Percentiles rank a stretch among this genome's conserved stretches.
These are phyloP conservation scores for Drosophila equinoxialis DNA, from an alignment of 1,140 invertebrate genomes.

Conservation along the genomic window DNA sequence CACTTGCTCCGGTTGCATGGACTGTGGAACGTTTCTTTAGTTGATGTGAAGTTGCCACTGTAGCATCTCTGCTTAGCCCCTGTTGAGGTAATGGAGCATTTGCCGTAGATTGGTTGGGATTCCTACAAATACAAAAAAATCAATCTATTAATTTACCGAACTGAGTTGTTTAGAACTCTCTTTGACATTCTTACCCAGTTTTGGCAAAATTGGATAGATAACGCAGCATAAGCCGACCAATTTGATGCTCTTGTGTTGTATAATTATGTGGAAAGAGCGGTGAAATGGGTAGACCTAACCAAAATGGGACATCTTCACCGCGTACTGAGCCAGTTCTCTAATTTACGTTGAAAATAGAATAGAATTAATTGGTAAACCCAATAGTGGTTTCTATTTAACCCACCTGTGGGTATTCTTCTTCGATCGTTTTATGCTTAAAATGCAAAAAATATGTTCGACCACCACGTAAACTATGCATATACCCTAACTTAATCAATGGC, in stretches of 20 bases:
- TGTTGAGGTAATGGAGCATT: constrained; percentile 20
- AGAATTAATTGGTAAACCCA: background rate
- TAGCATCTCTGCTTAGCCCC: constrained; percentile 11
- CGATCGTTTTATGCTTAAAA: constrained; percentile 91
- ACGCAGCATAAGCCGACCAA: constrained; percentile 90
- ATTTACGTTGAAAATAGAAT: constrained; percentile 10
- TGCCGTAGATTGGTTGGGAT: constrained; percentile 69
- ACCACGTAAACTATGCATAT: constrained; percentile 90
- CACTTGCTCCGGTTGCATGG: constrained; percentile 24
- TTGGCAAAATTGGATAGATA: constrained; percentile 93
- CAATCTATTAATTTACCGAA: no score
- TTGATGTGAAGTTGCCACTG: constrained; percentile 27
- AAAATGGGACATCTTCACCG: constrained; percentile 97
- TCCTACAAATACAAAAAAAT: constrained; percentile 37
- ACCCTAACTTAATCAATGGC: constrained; percentile 91
- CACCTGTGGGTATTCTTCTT: constrained; percentile 91
- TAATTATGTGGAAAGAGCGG: constrained; percentile 88
- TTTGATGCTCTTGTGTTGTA: constrained; percentile 87
- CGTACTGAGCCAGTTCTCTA: constrained; percentile 91
- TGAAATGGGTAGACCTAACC: constrained; percentile 94
- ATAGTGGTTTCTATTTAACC: background rate
- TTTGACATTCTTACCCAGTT: constrained; percentile 86
- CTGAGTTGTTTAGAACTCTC: no score
- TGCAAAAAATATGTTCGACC: constrained; percentile 93
- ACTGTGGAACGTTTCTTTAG: constrained; percentile 51